These are phyloP conservation scores for Campopleginae sp. DNA, from an alignment of 2,888 invertebrate genomes.

Conservation along the genomic window DNA sequence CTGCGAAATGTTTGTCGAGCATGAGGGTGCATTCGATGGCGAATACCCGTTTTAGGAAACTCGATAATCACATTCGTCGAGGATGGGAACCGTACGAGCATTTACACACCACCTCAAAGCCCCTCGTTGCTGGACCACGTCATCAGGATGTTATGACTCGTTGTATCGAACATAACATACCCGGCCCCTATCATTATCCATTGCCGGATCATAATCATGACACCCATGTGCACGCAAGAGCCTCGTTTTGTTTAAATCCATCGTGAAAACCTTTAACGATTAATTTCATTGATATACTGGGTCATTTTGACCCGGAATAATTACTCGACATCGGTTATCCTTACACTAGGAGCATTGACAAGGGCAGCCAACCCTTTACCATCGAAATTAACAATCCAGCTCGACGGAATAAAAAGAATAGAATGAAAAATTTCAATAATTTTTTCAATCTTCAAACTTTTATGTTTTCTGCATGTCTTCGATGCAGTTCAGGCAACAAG, in stretches of 20 bases:
- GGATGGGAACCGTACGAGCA: conserved; percentile 42
- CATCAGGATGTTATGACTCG: conserved; percentile 30
- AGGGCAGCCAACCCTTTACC: no score
- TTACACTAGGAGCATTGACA: no score
- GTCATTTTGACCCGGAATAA: no score
- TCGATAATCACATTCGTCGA: conserved; percentile 72
- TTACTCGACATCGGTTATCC: no score
- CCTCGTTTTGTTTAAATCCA: neutral
- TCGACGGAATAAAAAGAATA: no score
- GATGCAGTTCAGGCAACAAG: no score
- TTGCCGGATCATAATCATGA: conserved; percentile 1
- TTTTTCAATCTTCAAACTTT: neutral
- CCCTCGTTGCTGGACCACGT: conserved; percentile 16
- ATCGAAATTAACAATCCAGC: no score
- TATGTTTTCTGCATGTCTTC: no score
- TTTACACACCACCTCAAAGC: conserved; percentile 10
- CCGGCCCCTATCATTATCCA: conserved; percentile 12
- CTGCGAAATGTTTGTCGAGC: conserved; percentile 69
- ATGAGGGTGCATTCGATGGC: conserved; percentile 75
- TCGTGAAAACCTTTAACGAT: neutral
- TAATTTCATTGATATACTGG: no score
- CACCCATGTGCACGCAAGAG: neutral
- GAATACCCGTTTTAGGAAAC: conserved; percentile 73
- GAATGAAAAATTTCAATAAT: no score
- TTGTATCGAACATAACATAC: conserved; percentile 11